A percentile compares a stretch with the other conserved stretches of the same genome.
phyloP scores from a whole-genome alignment of 2,797 vertebrate genomes.

The Pangasius sanitwongsei region DNA sequence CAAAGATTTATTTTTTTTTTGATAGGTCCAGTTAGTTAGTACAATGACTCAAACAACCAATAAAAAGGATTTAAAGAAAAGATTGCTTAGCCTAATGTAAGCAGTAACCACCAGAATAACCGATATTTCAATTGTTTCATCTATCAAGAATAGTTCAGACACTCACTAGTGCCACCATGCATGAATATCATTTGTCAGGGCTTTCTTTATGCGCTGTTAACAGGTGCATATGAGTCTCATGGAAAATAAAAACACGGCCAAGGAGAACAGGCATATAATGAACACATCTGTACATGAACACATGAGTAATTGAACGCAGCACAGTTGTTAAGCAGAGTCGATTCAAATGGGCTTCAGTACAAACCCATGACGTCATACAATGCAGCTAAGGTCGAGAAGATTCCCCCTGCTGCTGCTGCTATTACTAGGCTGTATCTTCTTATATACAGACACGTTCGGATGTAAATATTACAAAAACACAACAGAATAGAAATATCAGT shows the following conservation, averaged over 20 bases:
- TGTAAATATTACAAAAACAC: neutral
- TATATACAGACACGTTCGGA: neutral
- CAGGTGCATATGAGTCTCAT: constrained; percentile 46
- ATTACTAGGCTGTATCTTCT: neutral
- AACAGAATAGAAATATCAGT: neutral
- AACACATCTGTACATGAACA: neutral
- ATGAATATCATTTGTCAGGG: neutral
- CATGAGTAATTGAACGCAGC: neutral
- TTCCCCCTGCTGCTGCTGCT: neutral
- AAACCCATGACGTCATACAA: constrained; percentile 54
- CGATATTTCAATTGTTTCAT: neutral
- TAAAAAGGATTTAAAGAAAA: neutral
- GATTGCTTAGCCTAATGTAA: neutral
- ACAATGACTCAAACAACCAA: neutral
- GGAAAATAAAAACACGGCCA: neutral
- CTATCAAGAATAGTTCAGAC: neutral
- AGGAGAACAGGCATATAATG: neutral
- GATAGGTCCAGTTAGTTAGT: neutral
- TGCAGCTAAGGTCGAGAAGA: constrained; percentile 23
- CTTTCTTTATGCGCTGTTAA: constrained; percentile 36
- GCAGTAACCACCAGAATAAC: neutral
- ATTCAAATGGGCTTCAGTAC: constrained; percentile 21
- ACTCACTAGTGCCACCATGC: neutral
- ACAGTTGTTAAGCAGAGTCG: neutral
- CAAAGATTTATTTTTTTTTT: neutral